Evolutionary conservation across 2,888 invertebrate species (phyloP).

Genomic region (Metalampra italica): DNA sequence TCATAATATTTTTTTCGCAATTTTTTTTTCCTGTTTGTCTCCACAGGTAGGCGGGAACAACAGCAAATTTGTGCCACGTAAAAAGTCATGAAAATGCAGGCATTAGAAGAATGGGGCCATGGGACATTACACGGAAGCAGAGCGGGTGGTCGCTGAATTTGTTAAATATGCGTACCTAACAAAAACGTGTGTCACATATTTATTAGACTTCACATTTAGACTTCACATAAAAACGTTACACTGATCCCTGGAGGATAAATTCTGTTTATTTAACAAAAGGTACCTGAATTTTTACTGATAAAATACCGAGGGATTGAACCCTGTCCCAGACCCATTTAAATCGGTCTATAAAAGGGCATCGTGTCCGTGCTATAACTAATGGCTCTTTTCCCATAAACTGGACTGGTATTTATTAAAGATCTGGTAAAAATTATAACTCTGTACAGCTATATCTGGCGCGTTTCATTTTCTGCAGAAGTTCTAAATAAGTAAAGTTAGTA

Average conservation of each 20-base stretch:
- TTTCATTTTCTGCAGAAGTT: too few species aligned
- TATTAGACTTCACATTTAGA: neutral
- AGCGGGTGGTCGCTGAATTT: neutral
- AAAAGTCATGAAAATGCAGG: too few species aligned
- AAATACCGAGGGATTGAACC: constrained; percentile 4
- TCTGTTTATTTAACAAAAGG: neutral
- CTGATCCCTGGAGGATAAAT: neutral
- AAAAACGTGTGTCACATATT: neutral
- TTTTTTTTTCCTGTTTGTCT: too few species aligned
- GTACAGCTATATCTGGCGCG: too few species aligned
- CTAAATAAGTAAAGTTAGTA: too few species aligned
- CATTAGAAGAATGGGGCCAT: too few species aligned
- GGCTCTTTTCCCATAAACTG: neutral
- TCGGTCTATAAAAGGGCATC: constrained; percentile 1
- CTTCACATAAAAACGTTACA: neutral
- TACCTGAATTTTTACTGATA: neutral
- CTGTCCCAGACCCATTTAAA: constrained; percentile 5
- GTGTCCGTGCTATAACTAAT: neutral
- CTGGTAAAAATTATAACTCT: too few species aligned
- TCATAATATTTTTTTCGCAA: too few species aligned
- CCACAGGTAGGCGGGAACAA: too few species aligned
- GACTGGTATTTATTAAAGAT: too few species aligned
- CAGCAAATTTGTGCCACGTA: too few species aligned
- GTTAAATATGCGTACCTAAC: neutral
- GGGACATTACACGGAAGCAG: too few species aligned